Conservation (phyloP, 2,113 vertebrate genomes). For the Lycocorax pyrrhopterus region DNA sequence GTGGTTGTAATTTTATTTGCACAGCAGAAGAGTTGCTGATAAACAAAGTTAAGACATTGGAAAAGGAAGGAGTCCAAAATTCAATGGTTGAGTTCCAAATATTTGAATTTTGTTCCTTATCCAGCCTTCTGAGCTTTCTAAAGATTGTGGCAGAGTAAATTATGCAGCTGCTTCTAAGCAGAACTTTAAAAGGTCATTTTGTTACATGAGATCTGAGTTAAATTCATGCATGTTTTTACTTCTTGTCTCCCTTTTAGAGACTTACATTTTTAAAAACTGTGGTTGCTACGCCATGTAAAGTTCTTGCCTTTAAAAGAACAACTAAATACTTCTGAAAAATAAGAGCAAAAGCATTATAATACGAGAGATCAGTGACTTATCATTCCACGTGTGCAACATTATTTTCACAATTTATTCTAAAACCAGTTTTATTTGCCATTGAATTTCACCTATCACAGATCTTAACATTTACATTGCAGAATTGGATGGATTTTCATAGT, state of each 20-base stretch:
- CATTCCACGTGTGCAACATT: neutral
- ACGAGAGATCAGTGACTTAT: neutral
- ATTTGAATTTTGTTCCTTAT: conserved; percentile 17
- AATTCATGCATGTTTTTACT: neutral
- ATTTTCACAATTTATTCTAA: neutral
- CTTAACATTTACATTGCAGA: neutral
- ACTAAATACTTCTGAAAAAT: neutral
- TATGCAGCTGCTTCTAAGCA: neutral
- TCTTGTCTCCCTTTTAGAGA: neutral
- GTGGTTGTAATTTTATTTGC: conserved; percentile 18
- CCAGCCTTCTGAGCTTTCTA: neutral
- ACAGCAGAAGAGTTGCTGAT: conserved; percentile 1
- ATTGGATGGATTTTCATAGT: neutral
- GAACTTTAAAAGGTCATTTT: neutral
- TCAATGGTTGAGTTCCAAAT: conserved; percentile 1
- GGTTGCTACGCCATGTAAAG: neutral
- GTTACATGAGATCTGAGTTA: neutral
- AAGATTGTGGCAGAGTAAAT: neutral
- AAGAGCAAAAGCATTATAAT: neutral
- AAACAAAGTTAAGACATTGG: conserved; percentile 32
- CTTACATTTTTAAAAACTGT: neutral
- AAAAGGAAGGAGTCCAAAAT: conserved; percentile 29
- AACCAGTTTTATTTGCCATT: neutral
- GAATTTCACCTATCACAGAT: neutral
- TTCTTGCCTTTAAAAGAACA: neutral